Percentiles rank a stretch among this genome's conserved stretches.
Evolutionary conservation across 2,888 invertebrate genomes (phyloP).

Genomic region (Cosmia pyralina): DNA sequence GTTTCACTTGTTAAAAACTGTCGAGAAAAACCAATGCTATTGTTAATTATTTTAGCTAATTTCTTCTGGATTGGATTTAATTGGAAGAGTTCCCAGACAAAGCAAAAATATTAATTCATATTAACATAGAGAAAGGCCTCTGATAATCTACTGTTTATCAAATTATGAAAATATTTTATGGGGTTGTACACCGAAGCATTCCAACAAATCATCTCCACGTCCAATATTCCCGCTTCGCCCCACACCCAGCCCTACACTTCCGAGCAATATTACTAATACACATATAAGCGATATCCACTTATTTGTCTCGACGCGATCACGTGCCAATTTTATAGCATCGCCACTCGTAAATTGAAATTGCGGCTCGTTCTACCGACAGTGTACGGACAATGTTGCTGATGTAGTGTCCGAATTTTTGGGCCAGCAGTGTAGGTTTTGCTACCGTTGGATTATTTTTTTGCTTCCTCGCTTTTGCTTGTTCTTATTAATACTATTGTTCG

Average conservation of each 20-base stretch:
- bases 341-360: constrained; percentile 88
- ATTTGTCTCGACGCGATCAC: constrained; percentile 86
- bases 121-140: too few relatives aligned
- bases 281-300: constrained; percentile 80
- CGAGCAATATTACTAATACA: constrained; percentile 76
- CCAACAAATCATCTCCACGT: constrained; percentile 44
- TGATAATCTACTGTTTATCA: too few relatives aligned
- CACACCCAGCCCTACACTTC: constrained; percentile 59
- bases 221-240: constrained; percentile 30
- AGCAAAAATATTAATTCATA: too few relatives aligned
- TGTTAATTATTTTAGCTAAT: too few relatives aligned
- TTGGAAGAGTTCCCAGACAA: too few relatives aligned
- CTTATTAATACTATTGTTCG: not conserved
- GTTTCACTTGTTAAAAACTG: too few relatives aligned
- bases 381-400: constrained; percentile 76
- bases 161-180: not conserved
- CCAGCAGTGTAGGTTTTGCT: constrained; percentile 41
- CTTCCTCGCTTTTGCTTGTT: not conserved
- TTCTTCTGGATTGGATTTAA: too few relatives aligned
- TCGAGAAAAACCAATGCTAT: too few relatives aligned
- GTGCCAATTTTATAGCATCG: constrained; percentile 88
- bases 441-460: constrained; percentile 35
- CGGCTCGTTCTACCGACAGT: constrained; percentile 72
- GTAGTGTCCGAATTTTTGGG: constrained; percentile 75
- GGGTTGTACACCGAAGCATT: constrained; percentile 9